These are phyloP conservation scores for Tetramorium alpestre DNA, from an alignment of 1,140 invertebrate genomes.

Conservation along the genomic window DNA sequence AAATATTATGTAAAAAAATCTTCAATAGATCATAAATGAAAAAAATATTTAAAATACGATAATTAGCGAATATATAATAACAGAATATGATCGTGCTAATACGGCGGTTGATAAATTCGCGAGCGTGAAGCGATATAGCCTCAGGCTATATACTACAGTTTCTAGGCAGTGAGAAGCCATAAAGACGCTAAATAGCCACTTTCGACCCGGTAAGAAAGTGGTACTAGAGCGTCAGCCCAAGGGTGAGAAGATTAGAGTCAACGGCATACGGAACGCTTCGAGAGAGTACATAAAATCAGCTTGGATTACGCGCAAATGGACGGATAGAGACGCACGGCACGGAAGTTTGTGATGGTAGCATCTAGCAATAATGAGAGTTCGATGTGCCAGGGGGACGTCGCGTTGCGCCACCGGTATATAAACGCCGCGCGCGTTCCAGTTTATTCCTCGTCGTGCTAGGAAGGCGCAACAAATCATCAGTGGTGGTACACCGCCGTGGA, in stretches of 20 bases:
- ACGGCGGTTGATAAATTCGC: constrained; percentile 56
- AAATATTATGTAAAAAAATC: constrained; percentile 10
- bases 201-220: constrained; percentile 50
- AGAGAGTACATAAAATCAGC: constrained; percentile 55
- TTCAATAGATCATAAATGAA: neutral
- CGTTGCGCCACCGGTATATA: neutral
- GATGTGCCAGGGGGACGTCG: constrained; percentile 28
- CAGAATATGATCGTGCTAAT: constrained; percentile 14
- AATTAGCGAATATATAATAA: neutral
- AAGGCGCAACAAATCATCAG: constrained; percentile 50
- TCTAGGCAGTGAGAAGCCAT: constrained; percentile 44
- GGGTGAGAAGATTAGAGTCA: constrained; percentile 25
- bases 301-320: constrained; percentile 65
- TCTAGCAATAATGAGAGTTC: constrained; percentile 60
- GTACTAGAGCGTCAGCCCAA: constrained; percentile 14
- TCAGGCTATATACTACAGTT: neutral
- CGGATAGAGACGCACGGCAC: neutral
- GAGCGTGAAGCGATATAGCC: constrained; percentile 29
- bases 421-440: constrained; percentile 29
- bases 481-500: neutral
- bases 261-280: neutral
- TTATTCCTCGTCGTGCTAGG: constrained; percentile 36
- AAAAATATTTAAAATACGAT: neutral
- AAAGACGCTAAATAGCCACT: constrained; percentile 64
- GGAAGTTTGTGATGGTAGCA: constrained; percentile 31